phyloP scores from a whole-genome alignment of 2,888 invertebrate species.

The Napeogenes sylphis region DNA sequence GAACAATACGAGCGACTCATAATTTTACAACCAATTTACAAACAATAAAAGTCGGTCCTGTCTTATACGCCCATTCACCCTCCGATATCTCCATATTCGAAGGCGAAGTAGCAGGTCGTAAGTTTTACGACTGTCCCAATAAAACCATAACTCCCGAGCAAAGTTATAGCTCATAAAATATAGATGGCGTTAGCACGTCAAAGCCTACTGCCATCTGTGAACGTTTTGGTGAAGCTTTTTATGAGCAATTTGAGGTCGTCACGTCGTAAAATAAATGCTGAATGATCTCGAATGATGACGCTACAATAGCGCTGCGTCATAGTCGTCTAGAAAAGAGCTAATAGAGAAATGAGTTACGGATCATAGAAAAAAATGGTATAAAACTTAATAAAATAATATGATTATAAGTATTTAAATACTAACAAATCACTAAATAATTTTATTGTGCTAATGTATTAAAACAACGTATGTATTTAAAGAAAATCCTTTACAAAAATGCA shows the following conservation, averaged over 20 bases:
- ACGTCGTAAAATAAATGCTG: conserved; percentile 70
- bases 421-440: not conserved
- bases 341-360: no score
- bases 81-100: conserved; percentile 74
- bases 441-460: not conserved
- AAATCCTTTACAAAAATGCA: conserved; percentile 7
- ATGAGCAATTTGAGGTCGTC: conserved; percentile 66
- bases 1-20: conserved; percentile 73
- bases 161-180: conserved; percentile 43
- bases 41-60: conserved; percentile 77
- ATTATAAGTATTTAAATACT: conserved; percentile 9
- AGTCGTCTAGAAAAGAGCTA: not conserved
- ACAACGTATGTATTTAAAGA: conserved; percentile 12
- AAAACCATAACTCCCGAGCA: conserved; percentile 61
- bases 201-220: conserved; percentile 67
- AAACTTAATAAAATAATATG: no score
- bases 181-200: conserved; percentile 63
- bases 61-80: conserved; percentile 73
- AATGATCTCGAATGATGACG: conserved; percentile 68
- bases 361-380: no score
- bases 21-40: conserved; percentile 79
- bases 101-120: conserved; percentile 66
- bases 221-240: conserved; percentile 61
- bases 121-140: conserved; percentile 72
- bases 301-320: conserved; percentile 55